Percentiles rank a stretch among this genome's conserved stretches.
Evolutionary conservation across 1,140 invertebrate genomes (phyloP).

Genomic region (Stenopsyche tienmushanensis): DNA sequence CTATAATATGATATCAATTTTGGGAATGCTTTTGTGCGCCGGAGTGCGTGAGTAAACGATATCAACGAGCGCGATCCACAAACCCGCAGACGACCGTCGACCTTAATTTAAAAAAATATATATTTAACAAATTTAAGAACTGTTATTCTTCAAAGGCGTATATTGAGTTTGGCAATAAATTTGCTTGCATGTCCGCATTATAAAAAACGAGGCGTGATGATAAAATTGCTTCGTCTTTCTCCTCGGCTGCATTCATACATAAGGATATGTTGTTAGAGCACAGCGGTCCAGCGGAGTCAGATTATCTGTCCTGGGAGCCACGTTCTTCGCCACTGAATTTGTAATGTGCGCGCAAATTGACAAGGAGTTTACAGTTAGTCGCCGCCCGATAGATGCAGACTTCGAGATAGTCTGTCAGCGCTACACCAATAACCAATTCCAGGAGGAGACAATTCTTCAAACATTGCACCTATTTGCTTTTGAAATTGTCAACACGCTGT

Average conservation of each 20-base stretch:
- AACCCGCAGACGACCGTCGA: too few relatives aligned
- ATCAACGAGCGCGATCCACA: too few relatives aligned
- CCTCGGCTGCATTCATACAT: background rate
- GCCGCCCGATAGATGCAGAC: conserved; percentile 33
- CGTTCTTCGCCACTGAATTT: conserved; percentile 34
- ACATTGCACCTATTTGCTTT: background rate
- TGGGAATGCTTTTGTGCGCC: too few relatives aligned
- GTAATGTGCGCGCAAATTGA: conserved; percentile 40
- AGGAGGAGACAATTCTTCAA: conserved; percentile 8
- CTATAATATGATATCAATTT: too few relatives aligned
- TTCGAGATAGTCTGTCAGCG: conserved; percentile 31
- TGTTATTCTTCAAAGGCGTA: too few relatives aligned
- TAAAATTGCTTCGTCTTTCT: too few relatives aligned
- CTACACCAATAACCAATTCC: conserved; percentile 26
- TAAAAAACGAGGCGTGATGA: too few relatives aligned
- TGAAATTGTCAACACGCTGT: background rate
- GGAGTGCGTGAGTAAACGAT: too few relatives aligned
- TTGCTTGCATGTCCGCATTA: too few relatives aligned
- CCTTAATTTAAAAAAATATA: too few relatives aligned
- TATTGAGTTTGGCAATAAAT: too few relatives aligned
- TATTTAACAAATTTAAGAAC: too few relatives aligned
- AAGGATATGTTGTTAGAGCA: conserved; percentile 4
- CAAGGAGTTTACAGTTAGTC: conserved; percentile 40
- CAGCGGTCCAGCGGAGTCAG: conserved; percentile 13
- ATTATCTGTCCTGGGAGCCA: conserved; percentile 27